These are phyloP conservation scores for Aptenodytes patagonicus DNA, from an alignment of 2,113 vertebrate genomes.

Conservation along the genomic window DNA sequence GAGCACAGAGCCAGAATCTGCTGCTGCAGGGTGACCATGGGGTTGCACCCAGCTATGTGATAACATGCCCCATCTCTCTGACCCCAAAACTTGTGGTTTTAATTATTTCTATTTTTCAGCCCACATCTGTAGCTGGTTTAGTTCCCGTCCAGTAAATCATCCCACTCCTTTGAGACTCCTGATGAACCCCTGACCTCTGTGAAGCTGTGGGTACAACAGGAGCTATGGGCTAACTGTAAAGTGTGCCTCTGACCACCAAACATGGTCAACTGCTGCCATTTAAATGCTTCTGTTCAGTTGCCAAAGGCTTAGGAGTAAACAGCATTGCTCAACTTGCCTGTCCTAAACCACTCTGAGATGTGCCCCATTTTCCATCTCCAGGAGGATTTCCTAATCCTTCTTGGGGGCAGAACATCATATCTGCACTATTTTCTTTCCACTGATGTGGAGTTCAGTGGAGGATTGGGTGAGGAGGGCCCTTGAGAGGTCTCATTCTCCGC, in stretches of 20 bases:
- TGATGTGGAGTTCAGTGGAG: background rate
- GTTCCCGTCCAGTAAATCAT: background rate
- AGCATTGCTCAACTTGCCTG: background rate
- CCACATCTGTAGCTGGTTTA: background rate
- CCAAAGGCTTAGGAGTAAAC: background rate
- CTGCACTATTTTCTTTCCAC: background rate
- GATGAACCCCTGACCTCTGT: background rate
- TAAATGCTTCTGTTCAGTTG: background rate
- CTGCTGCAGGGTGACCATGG: background rate
- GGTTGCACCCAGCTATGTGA: background rate
- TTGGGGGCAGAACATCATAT: background rate
- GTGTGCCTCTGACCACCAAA: fast-evolving
- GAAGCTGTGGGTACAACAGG: background rate
- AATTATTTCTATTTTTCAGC: background rate
- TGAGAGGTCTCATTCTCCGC: background rate
- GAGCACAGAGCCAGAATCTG: background rate
- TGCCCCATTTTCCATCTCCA: background rate
- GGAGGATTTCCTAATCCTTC: background rate
- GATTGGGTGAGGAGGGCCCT: background rate
- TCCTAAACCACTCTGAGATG: background rate
- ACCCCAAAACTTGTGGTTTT: background rate
- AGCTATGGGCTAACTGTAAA: background rate
- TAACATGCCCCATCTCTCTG: background rate
- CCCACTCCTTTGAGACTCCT: background rate
- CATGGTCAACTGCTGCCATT: background rate